Evolutionary conservation across 2,113 vertebrate genomes (phyloP), one percentile per base, ranked within the genome.

Genomic region (Nothocercus julius): DNA sequence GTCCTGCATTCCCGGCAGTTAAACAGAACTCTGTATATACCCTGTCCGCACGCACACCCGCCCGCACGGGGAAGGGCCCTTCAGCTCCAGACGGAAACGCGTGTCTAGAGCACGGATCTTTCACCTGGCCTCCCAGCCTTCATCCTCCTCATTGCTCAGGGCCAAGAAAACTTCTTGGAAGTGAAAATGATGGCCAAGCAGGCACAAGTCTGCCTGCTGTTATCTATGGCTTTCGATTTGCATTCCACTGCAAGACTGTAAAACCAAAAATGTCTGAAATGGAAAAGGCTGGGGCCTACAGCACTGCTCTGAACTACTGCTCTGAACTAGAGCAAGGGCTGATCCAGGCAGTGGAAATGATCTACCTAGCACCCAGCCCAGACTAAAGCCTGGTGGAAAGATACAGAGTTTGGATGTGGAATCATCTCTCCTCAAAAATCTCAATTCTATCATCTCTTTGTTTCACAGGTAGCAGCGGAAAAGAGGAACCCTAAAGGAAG

Each of bases 281-380:
- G 82, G 61, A 51, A 89, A 0, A 0, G 18, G 49, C 27, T 11
- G 24, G 11, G 75, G n/a, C 32, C 1, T 1, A 7, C 24, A 70
- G 72, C 56, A 44, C 24, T 20, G 53, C 58, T 74, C 51, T 40
- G 54, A 56, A 87, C 32, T 61, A 44, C 24, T 20, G 53, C 58
- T 74, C 51, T 40, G 54, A 56, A 87, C 32, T 40, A 83, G 28
- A 54, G 47, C 47, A 78, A 0, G 2, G 28, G n/a, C 13, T 20
- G 38, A 44, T 14, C 30, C 20, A 19, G 36, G 53, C 13, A 10
- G 47, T 0, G 7, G 28, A 66, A 45, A 72, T 47, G 28, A 82
- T 22, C 44, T 56, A 69, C 5, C 15, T 22, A 22, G 30, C 61
- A 69, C 5, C 18, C 20, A 22, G 36, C 63, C 40, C 68, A 91